Evolutionary conservation across 2,888 invertebrate genomes (phyloP), one percentile per base, ranked within the genome.

Genomic region (Dasypogon diadema): DNA sequence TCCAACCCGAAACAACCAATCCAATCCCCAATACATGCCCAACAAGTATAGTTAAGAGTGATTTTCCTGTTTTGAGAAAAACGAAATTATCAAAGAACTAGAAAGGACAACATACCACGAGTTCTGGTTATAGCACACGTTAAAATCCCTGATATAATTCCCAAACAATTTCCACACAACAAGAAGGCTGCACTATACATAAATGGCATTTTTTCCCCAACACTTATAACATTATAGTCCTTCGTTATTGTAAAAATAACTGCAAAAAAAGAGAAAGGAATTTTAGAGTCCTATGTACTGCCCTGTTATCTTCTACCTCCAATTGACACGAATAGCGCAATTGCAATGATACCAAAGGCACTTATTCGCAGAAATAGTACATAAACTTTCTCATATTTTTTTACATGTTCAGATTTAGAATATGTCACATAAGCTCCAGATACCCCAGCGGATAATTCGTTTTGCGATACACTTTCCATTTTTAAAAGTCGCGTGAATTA

Each of bases 301-400:
- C n/a, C 30, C 37, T 8, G 22, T 10, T 30, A 30, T 56, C 14
- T 0, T 1, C n/a, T 42, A 60, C 60, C 60, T 34, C 60, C 60
- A 5, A 37, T 21, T 2, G 34, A 60, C 2, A 21, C 34, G 16
- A 12, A 16, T 12, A 18, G 3, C 18, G n/a, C 60, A 10, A 42
- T 22, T 12, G 21, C 2, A n/a, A 60, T 18, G 21, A 60, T 21
- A 16, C 18, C 37, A 16, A 12, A 16, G 5, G 60, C 60, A 37
- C 21, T 60, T 60, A 60, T 12, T 5, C 60, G 21, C 10, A 60
- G 18, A 12, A 37, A 60, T 0, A 60, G 37, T 0, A 60, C 60
- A 16, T 60, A 60, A 10, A 60, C 37, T 10, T 16, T 34, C 3
- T 37, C 60, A 37, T 60, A 60, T 5, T 12, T 60, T 60, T n/a